Evolutionary conservation across 2,797 vertebrate species (phyloP).

Genomic region (Menidia menidia): DNA sequence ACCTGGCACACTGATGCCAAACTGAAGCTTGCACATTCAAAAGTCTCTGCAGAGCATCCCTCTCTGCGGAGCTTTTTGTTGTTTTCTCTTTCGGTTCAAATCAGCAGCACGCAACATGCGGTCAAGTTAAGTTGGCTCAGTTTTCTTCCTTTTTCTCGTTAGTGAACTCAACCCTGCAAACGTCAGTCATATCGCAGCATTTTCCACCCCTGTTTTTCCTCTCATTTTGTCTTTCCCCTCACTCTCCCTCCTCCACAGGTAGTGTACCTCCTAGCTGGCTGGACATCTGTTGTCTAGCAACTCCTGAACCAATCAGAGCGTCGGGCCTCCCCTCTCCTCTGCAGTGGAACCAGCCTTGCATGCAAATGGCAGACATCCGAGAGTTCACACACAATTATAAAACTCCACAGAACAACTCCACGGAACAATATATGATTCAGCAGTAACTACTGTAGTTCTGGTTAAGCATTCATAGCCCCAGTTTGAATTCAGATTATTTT

Average conservation of each 20-base stretch:
- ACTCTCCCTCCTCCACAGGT: slow-evolving; percentile 78
- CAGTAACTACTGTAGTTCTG: slow-evolving; percentile 8
- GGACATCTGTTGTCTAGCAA: slow-evolving; percentile 89
- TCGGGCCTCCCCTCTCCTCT: slow-evolving; percentile 78
- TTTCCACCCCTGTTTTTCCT: slow-evolving; percentile 55
- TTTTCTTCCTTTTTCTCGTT: background rate
- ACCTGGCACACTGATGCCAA: background rate
- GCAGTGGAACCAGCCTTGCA: slow-evolving; percentile 86
- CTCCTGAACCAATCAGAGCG: slow-evolving; percentile 83
- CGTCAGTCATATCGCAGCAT: slow-evolving; percentile 27
- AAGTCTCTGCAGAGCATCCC: background rate
- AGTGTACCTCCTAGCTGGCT: slow-evolving; percentile 78
- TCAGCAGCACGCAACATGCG: background rate
- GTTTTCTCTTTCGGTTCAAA: background rate
- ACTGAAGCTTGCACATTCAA: background rate
- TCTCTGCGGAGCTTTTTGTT: background rate
- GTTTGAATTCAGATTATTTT: background rate
- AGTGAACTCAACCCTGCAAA: slow-evolving; percentile 11
- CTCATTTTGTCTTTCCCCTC: slow-evolving; percentile 25
- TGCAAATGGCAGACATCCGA: slow-evolving; percentile 78
- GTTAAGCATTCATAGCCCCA: background rate
- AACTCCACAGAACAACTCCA: slow-evolving; percentile 51
- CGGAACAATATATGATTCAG: no score
- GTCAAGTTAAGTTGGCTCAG: background rate
- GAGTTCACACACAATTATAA: slow-evolving; percentile 68